Base-by-base conservation (phyloP, 2,113 vertebrate genomes). In the Drymodes brunneopygia region DNA sequence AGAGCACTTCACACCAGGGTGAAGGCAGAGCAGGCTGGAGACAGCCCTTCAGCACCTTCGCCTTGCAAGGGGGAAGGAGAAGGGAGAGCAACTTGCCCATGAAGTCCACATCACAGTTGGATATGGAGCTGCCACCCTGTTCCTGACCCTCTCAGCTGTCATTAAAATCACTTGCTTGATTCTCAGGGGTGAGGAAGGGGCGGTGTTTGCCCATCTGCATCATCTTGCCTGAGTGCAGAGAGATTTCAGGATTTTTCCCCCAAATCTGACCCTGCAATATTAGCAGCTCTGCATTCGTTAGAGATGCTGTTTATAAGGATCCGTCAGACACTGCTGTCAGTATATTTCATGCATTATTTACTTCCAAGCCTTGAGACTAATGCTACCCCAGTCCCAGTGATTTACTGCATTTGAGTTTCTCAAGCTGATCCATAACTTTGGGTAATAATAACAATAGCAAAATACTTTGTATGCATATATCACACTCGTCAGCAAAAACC, bases 371-470 rank as follows among this genome's bases (percentile, higher is more conserved):
- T 80, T 94, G 93, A 97, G 96, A 94, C 95, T 97, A 96, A 95
- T 94, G 80, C 88, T 96, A 75, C 92, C 72, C 81, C 65, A 86
- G 82, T 95, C 90, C 92, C 70, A 84, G 72, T 96, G 96, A 97
- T 97, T 97, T 96, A 97, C 94, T 94, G 92, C 95, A 94, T 96
- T 91, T 93, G 90, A 96, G 92, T 96, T 96, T 94, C 95, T 96
- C 88, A 95, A 93, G 90, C 95, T 94, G 95, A 97, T 97, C 95
- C 95, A 96, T 97, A 96, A 97, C 92, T 97, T 95, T 81, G 88
- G 88, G 92, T 92, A 96, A 96, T 96, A 96, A 96, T 90, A 96
- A 96, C 93, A 96, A 94, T 95, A 94, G 91, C 77, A 95, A 86
- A 96, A 92, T 91, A 96, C 90, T 96, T 94, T 75, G 75, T 64